Base-by-base conservation (phyloP, 2,888 invertebrate species). In the Chromoteleia sp. region DNA sequence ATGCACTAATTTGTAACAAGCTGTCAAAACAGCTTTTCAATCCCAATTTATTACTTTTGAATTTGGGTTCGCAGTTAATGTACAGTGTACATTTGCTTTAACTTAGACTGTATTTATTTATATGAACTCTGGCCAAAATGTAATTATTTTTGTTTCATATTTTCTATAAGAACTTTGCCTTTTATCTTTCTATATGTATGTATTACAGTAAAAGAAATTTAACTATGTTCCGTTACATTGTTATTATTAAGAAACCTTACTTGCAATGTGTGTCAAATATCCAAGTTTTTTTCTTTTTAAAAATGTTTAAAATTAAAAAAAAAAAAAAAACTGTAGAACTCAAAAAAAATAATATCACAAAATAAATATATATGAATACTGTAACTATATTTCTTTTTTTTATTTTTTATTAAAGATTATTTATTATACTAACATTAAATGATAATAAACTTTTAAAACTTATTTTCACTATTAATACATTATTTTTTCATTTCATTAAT, bases 1-100 rank as follows among this genome's bases (percentile, higher is more conserved):
- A 25, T 39, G 17, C 48, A 68, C n/a, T 59, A 25, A 67, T 73
- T 59, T 78, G 10, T 39, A 65, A 63, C 10, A 15, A 52, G 41
- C n/a, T 54, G 56, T 17, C 8, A 45, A 12, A 41, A 7, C 50
- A 48, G 19, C 45, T 19, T 43, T 25, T 50, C 25, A 19, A 41
- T 33, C 29, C 30, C 7, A 25, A 56, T 45, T 54, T 8, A 14
- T 59, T 45, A 14, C 14, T 2, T 59, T 33, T 29, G 29, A 36
- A 54, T 48, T 68, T 76, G 12, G 30, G 19, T 75, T 65, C 25
- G 8, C 15, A 14, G 30, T 54, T 68, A 41, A 77, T 77, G 68
- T 77, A 77, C 77, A 70, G 65, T 56, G 63, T 77, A 77, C 68
- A 70, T 52, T 77, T 48, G 36, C 17, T 54, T 52, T 39, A 54